phyloP scores from a whole-genome alignment of 2,888 invertebrate species.

The Drosophila stalkeri region DNA sequence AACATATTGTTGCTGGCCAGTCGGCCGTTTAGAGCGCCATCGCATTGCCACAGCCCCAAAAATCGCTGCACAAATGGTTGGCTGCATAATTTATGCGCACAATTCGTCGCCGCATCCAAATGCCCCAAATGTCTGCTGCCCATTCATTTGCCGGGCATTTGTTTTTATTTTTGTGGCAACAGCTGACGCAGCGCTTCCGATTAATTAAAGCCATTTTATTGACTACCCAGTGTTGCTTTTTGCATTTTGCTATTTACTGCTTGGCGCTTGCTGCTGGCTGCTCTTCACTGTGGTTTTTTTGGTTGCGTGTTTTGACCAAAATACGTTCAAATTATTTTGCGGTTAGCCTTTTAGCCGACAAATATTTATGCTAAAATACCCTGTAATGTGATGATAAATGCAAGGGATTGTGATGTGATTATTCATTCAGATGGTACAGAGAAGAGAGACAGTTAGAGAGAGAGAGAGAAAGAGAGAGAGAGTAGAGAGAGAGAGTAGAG shows the following conservation, averaged over 20 bases:
- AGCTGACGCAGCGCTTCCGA: constrained; percentile 66
- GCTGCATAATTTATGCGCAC: constrained; percentile 77
- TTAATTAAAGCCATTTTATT: constrained; percentile 79
- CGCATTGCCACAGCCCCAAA: constrained; percentile 32
- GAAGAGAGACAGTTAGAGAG: not conserved
- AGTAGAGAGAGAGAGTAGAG: not conserved
- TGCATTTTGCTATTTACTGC: not conserved
- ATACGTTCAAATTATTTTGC: constrained; percentile 12
- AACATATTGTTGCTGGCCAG: constrained; percentile 74
- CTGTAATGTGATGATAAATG: not conserved
- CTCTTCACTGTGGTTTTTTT: not conserved
- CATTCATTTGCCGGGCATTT: constrained; percentile 34
- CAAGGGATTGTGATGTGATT: not conserved
- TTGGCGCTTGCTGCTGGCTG: not conserved
- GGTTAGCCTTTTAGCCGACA: constrained; percentile 1
- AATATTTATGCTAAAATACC: not conserved
- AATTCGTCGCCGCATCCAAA: constrained; percentile 73
- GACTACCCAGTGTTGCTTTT: constrained; percentile 33
- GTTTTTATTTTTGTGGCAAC: constrained; percentile 44
- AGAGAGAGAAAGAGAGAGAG: not conserved
- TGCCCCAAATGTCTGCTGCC: constrained; percentile 33
- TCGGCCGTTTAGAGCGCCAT: constrained; percentile 32
- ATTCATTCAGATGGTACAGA: not conserved
- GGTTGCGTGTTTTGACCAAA: constrained; percentile 12
- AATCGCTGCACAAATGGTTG: constrained; percentile 61